Evolutionary conservation across 2,888 invertebrate genomes (phyloP).

Genomic region (Lysandra bellargus): DNA sequence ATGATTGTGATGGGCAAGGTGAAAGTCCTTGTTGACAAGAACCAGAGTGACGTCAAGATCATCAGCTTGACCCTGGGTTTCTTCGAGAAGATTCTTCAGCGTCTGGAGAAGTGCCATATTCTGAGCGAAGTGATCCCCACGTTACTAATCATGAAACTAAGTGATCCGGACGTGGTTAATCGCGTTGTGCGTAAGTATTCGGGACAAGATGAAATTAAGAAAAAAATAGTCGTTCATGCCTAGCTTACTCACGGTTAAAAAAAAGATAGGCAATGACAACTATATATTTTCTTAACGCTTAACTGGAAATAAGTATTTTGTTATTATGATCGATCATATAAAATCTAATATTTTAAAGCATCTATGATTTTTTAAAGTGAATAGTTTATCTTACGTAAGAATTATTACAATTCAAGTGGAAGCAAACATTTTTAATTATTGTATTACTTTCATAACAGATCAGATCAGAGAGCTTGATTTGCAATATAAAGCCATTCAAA

Average conservation of each 20-base stretch:
- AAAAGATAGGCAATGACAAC: no score
- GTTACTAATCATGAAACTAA: slow-evolving; percentile 90
- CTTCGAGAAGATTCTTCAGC: slow-evolving; percentile 89
- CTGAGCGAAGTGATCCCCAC: slow-evolving; percentile 95
- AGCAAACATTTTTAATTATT: background rate
- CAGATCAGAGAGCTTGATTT: background rate
- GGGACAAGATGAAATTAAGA: background rate
- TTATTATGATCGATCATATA: no score
- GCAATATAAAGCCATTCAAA: background rate
- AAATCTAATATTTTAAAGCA: no score
- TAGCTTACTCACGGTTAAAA: no score
- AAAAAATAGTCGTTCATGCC: no score
- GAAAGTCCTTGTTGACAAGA: slow-evolving; percentile 89
- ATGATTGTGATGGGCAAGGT: slow-evolving; percentile 91
- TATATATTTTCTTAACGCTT: no score
- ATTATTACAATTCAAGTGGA: background rate
- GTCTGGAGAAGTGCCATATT: slow-evolving; percentile 92
- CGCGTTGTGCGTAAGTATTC: slow-evolving; percentile 94
- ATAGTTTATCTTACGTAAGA: no score
- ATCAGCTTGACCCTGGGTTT: slow-evolving; percentile 89
- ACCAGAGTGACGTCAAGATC: slow-evolving; percentile 88
- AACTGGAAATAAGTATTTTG: no score
- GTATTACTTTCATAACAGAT: background rate
- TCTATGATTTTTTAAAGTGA: no score
- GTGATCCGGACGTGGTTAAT: slow-evolving; percentile 93